Conservation (phyloP, 2,888 invertebrate genomes). For the Dolomedes plantarius region DNA sequence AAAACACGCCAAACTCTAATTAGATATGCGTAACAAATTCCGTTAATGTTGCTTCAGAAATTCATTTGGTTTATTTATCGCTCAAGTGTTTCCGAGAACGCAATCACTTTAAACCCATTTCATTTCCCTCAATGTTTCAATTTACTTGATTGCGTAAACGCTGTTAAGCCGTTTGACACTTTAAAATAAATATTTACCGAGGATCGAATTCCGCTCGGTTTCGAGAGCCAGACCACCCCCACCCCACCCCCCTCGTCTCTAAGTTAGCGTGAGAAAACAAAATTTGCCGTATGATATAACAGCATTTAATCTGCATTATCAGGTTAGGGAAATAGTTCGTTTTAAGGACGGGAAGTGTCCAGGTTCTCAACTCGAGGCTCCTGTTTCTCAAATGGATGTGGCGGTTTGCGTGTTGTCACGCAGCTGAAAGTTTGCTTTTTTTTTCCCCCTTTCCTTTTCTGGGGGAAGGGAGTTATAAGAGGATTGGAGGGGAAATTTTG, state of each 20-base stretch:
- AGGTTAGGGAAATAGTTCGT: neutral
- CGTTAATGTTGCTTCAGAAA: no score
- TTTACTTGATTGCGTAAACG: constrained; percentile 3
- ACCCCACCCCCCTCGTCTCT: no score
- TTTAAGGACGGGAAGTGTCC: constrained; percentile 47
- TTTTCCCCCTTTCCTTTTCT: no score
- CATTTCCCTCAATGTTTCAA: constrained; percentile 6
- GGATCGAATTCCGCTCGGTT: neutral
- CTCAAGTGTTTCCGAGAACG: no score
- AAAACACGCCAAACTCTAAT: no score
- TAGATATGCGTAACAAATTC: no score
- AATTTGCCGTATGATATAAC: neutral
- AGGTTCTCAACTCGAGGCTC: constrained; percentile 6
- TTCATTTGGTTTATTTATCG: no score
- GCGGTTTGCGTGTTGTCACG: constrained; percentile 22
- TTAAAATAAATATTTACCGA: neutral
- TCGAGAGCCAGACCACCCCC: neutral
- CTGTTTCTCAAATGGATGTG: constrained; percentile 17
- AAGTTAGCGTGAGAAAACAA: neutral
- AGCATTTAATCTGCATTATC: constrained; percentile 53
- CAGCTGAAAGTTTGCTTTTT: neutral
- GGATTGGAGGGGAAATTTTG: no score
- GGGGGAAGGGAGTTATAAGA: no score
- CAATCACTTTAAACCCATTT: no score
- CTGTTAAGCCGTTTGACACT: neutral